Evolutionary conservation across 1,140 invertebrate genomes (phyloP).

Genomic region (Drosophila quadrilineata): DNA sequence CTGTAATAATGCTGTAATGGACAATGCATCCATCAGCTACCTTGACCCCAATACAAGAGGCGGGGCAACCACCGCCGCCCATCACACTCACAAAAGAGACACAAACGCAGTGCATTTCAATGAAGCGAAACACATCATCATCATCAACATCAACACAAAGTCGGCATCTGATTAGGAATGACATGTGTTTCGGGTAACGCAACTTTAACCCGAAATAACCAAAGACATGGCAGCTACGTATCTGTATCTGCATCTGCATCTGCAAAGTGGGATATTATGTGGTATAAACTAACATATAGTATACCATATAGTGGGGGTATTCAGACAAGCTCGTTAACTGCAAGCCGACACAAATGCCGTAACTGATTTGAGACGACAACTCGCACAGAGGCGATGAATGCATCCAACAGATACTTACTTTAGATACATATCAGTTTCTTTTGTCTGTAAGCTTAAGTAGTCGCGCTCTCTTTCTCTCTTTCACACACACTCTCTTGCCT

Average conservation of each 20-base stretch:
- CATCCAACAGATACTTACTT: conserved; percentile 44
- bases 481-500: too few relatives aligned
- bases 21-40: conserved; percentile 40
- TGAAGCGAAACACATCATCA: conserved; percentile 49
- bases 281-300: too few relatives aligned
- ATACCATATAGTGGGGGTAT: conserved; percentile 2
- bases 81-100: too few relatives aligned
- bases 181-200: conserved; percentile 10
- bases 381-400: conserved; percentile 46
- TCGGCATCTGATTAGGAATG: conserved; percentile 40
- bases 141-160: conserved; percentile 55
- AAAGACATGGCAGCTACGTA: too few relatives aligned
- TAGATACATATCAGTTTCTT: conserved; percentile 56
- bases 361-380: conserved; percentile 27
- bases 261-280: too few relatives aligned
- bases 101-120: conserved; percentile 60
- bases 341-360: conserved; percentile 37
- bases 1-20: conserved; percentile 41
- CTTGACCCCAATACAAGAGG: conserved; percentile 63
- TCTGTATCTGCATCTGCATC: too few relatives aligned
- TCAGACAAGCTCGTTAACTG: conserved; percentile 11
- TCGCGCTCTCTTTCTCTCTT: conserved; percentile 14
- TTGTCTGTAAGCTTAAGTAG: conserved; percentile 71
- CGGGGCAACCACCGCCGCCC: too few relatives aligned
- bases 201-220: background rate